Evolutionary conservation across 2,797 vertebrate genomes (phyloP).

Genomic region (Lemur catta): DNA sequence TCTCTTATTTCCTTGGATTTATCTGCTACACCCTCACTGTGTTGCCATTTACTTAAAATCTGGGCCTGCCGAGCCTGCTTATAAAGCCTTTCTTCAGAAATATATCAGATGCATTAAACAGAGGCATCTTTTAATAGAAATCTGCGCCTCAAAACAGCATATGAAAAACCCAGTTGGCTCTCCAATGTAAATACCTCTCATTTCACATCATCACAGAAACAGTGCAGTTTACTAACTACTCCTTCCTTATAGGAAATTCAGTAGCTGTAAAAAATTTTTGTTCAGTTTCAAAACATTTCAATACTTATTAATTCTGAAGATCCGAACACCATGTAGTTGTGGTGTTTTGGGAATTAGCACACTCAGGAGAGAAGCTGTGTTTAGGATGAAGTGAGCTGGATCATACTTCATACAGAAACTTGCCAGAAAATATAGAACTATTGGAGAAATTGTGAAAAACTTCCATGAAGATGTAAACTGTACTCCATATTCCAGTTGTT

Average conservation of each 20-base stretch:
- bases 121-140: conserved; percentile 80
- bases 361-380: conserved; percentile 94
- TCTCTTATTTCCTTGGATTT: conserved; percentile 54
- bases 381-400: conserved; percentile 94
- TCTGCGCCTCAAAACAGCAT: conserved; percentile 81
- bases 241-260: conserved; percentile 81
- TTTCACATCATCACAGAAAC: conserved; percentile 80
- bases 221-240: conserved; percentile 82
- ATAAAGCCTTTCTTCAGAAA: conserved; percentile 79
- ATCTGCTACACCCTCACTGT: background rate
- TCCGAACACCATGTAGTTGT: conserved; percentile 94
- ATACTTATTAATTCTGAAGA: conserved; percentile 99
- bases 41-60: conserved; percentile 80
- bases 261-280: conserved; percentile 62
- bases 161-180: conserved; percentile 82
- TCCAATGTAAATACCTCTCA: conserved; percentile 84
- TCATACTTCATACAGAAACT: conserved; percentile 99
- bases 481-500: conserved; percentile 96
- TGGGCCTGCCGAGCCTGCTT: conserved; percentile 90
- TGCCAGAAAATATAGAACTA: conserved; percentile 95
- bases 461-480: conserved; percentile 98
- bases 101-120: conserved; percentile 66
- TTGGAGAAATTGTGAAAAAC: conserved; percentile 98
- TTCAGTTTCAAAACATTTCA: conserved; percentile 81
- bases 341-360: conserved; percentile 98